These are phyloP conservation scores for Podargus strigoides DNA, from an alignment of 2,797 vertebrate genomes.

Conservation along the genomic window DNA sequence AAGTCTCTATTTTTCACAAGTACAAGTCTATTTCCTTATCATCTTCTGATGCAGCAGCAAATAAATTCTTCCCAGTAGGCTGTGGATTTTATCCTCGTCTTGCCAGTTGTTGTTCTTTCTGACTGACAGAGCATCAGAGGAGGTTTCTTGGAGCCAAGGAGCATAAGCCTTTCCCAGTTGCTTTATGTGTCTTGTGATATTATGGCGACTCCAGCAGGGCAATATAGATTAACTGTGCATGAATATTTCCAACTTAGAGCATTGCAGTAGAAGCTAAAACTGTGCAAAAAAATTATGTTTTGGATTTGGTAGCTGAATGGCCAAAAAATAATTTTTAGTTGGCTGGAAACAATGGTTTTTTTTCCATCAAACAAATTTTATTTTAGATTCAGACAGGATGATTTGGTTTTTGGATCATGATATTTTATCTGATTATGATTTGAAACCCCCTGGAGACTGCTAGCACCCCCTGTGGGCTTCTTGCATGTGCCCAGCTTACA, in stretches of 20 bases:
- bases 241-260: neutral
- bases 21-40: neutral
- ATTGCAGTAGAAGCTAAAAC: neutral
- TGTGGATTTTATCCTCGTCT: neutral
- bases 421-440: neutral
- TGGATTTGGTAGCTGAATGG: neutral
- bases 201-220: neutral
- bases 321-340: neutral
- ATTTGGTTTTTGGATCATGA: neutral
- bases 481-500: neutral
- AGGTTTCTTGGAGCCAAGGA: neutral
- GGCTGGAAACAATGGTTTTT: neutral
- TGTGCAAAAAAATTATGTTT: neutral
- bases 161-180: neutral
- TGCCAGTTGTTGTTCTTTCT: neutral
- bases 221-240: neutral
- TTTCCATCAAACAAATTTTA: neutral
- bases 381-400: neutral
- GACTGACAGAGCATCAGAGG: neutral
- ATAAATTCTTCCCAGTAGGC: neutral
- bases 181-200: neutral
- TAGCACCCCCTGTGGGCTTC: neutral
- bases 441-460: neutral
- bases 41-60: neutral
- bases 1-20: neutral